Base-by-base conservation (phyloP, 2,888 invertebrate species). In the Drosophila dives region DNA sequence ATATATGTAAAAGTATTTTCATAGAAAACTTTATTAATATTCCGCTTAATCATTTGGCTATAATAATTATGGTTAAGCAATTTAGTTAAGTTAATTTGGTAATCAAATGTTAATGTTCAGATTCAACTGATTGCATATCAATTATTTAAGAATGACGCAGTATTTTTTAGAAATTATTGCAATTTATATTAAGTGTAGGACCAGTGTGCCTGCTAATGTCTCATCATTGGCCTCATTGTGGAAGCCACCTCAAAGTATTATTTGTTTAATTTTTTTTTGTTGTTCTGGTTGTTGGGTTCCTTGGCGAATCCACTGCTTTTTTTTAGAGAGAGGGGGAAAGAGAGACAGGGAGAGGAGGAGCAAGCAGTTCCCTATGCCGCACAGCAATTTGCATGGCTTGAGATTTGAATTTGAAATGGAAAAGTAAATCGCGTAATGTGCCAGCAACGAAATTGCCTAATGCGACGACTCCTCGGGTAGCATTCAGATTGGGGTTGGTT, bases 341-440 rank as follows among this genome's bases (percentile, higher is more conserved):
- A 6, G 53, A 20, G 4, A n/a, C n/a, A 4, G 7, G 10, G 26
- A 23, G 23, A 2, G 2, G 11, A 6, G 20, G 20, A 12, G 32
- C 33, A 7, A 34, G 26, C 12, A 45, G 42, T 49, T 59, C 80
- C 66, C 58, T 70, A 40, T 50, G 72, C 72, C 83, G 64, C 85
- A 75, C 51, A 81, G 88, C 90, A 87, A 86, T 86, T 86, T 86
- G 89, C 86, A 86, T 81, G 79, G 79, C 83, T 85, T 71, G 84
- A 90, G 89, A 83, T 89, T 87, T 77, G 77, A 77, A 86, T 86
- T 90, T 40, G 80, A 86, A 88, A 89, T 85, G 88, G 83, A 75
- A 89, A 89, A 83, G 89, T 88, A 90, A 86, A 83, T 87, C 89
- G 86, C 86, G 89, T 87, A 87, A 87, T 90, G 82, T 74, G 86